Percentiles rank a stretch among this genome's conserved stretches.
These are phyloP conservation scores for Pelobates fuscus DNA, from an alignment of 2,113 vertebrate genomes.

Conservation along the genomic window DNA sequence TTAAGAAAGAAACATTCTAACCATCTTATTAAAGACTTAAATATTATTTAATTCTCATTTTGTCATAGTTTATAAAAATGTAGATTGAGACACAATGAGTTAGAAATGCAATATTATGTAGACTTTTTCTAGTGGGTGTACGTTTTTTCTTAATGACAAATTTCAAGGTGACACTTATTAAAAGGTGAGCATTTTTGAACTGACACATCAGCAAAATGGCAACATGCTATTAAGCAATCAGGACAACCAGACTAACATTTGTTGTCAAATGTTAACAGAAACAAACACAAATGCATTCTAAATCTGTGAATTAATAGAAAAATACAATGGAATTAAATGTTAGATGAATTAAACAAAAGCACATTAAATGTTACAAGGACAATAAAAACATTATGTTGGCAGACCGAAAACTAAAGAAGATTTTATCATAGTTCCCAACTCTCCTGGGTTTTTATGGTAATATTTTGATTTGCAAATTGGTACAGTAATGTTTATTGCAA, in stretches of 20 bases:
- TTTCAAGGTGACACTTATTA: not conserved
- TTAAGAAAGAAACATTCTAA: no score
- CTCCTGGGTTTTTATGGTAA: not conserved
- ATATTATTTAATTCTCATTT: no score
- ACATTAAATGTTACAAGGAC: not conserved
- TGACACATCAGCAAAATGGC: not conserved
- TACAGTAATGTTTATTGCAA: no score
- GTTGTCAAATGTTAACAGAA: not conserved
- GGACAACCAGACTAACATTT: not conserved
- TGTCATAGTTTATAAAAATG: not conserved
- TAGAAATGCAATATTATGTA: not conserved
- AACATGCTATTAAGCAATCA: not conserved
- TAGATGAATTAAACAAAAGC: not conserved
- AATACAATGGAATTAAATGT: not conserved
- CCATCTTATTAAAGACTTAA: no score
- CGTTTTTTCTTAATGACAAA: not conserved
- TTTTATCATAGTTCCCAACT: slow-evolving; percentile 18
- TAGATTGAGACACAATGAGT: not conserved
- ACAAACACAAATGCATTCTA: not conserved
- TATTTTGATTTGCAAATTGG: slow-evolving; percentile 7
- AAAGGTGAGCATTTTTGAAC: not conserved
- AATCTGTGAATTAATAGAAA: not conserved
- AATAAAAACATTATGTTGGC: not conserved
- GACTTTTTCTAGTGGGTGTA: not conserved
- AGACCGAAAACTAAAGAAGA: not conserved